Evolutionary conservation across 2,888 invertebrate genomes (phyloP), one percentile per base, ranked within the genome.

Genomic region (Stramonita haemastoma): DNA sequence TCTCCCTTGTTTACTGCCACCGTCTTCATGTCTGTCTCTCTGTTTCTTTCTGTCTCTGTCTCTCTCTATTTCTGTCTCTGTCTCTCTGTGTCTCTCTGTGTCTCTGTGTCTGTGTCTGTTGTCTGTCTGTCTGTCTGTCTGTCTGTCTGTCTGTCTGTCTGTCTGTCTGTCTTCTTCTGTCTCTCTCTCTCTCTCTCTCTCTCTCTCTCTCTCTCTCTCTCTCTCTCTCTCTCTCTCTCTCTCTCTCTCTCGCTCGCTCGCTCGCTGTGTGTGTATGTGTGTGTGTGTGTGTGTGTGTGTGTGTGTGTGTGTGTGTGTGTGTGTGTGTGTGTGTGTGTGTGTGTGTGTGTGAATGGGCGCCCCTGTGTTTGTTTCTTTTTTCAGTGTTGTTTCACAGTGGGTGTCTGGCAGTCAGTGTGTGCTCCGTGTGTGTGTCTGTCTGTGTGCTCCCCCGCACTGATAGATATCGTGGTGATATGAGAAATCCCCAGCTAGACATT

Each of bases 211-310:
- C 26, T 66, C 66, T 66, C 2, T 60, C 22, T 73, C n/a, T 73
- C 73, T 73, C 4, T 73, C 73, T 77, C n/a, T 77, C 73, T 77
- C n/a, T 77, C 29, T 77, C n/a, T 77, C 73, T 73, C 73, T 73
- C 73, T 77, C 29, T 29, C 73, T 77, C 15, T 77, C 73, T 77
- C 73, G n/a, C 73, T 77, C 73, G n/a, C 29, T 77, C n/a, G n/a
- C 29, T 77, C 29, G 8, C 8, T 77, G 34, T 34, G 79, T 79
- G 79, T 32, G 29, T 77, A 32, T 77, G 32, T 19, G 46, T 17
- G 19, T 32, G 79, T 32, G 32, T 29, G 32, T 32, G 26, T 83
- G 36, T 36, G 81, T 83, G 81, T 83, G 81, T 19, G 46, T 34
- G 36, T 83, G 11, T 34, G 83, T 83, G 46, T 46, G 46, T 83